phyloP scores from a whole-genome alignment of 2,113 vertebrate species.

The Prionailurus bengalensis region DNA sequence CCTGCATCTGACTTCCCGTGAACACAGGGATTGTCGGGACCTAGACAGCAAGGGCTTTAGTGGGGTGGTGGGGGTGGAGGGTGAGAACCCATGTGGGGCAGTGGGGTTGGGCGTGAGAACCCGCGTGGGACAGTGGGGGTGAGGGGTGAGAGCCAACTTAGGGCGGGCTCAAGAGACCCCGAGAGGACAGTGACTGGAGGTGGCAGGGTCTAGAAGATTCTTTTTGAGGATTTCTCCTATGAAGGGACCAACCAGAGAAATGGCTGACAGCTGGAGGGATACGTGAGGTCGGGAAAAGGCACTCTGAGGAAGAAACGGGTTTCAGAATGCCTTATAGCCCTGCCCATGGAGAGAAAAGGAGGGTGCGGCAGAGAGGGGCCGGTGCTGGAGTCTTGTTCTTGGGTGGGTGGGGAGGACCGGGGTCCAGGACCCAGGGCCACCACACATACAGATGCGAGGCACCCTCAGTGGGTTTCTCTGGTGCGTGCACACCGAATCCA shows the following conservation, averaged over 20 bases:
- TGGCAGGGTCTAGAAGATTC: neutral
- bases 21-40: fast-evolving
- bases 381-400: neutral
- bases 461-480: neutral
- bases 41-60: neutral
- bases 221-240: neutral
- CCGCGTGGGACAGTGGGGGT: neutral
- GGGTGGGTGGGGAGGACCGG: neutral
- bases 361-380: neutral
- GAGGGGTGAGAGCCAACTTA: neutral
- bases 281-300: neutral
- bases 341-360: fast-evolving
- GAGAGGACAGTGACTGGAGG: fast-evolving
- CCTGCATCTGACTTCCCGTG: neutral
- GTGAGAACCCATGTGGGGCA: too few relatives aligned
- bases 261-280: neutral
- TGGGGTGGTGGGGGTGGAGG: neutral
- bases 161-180: neutral
- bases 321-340: neutral
- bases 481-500: too few relatives aligned
- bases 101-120: fast-evolving
- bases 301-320: neutral
- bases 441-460: fast-evolving
- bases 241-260: neutral
- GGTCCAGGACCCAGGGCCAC: neutral